Percentiles rank a stretch among this genome's conserved stretches.
phyloP scores from a whole-genome alignment of 2,888 invertebrate genomes.

The Drepana falcataria region DNA sequence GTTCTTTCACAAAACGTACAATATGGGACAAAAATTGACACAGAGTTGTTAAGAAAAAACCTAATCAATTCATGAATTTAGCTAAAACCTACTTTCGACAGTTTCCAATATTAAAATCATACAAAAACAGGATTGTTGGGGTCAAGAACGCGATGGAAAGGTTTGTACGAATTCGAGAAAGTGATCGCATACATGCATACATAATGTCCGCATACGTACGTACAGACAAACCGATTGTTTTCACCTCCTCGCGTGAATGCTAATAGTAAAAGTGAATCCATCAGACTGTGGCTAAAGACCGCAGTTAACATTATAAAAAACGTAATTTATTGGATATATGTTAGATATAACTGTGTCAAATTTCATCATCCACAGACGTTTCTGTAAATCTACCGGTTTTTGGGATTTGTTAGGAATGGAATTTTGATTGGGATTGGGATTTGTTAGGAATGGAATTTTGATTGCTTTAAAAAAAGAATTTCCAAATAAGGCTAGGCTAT shows the following conservation, averaged over 20 bases:
- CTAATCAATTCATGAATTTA: background rate
- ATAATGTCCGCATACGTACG: constrained; percentile 28
- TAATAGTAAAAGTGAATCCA: constrained; percentile 61
- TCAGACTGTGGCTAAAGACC: constrained; percentile 9
- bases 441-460: no score
- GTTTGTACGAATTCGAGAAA: constrained; percentile 32
- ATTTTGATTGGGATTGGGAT: no score
- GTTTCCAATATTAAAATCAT: constrained; percentile 2
- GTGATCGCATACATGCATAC: constrained; percentile 28
- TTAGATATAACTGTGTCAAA: background rate
- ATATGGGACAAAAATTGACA: background rate
- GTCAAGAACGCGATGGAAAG: constrained; percentile 33
- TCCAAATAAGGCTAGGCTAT: no score
- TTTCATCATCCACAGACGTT: no score
- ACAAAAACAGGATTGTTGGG: constrained; percentile 23
- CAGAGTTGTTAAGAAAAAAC: background rate
- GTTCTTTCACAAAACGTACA: background rate
- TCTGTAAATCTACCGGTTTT: no score
- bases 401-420: no score
- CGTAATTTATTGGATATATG: background rate
- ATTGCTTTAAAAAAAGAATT: no score
- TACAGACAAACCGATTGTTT: constrained; percentile 55
- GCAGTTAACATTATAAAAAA: constrained; percentile 7
- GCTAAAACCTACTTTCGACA: constrained; percentile 1
- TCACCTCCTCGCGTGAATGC: constrained; percentile 58